Evolutionary conservation across 2,113 vertebrate species (phyloP), one percentile per base, ranked within the genome.

Genomic region (Gymnogyps californianus): DNA sequence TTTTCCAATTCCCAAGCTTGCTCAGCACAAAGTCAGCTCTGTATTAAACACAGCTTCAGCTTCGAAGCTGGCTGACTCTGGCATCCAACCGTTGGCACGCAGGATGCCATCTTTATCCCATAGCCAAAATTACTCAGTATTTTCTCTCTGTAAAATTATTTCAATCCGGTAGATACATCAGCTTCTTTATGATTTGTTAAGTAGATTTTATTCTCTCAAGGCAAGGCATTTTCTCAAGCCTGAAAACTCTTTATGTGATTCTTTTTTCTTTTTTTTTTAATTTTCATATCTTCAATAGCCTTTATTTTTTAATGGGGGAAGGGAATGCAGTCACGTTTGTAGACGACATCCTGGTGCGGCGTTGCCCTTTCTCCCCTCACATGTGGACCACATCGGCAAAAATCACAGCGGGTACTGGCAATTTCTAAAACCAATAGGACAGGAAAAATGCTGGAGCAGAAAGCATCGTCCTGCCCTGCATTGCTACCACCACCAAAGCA

Each of bases 71-170:
- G 10, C 44, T 90, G 89, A 16, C 49, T 70, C 36, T 79, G 82
- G 36, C 47, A 9, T 25, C n/a, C 70, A 19, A 12, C 28, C 0
- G 0, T 4, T 55, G 70, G 75, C 83, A 46, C 3, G 0, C 3
- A 40, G 40, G 31, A 21, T 83, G 66, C 66, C 49, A 16, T 38
- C 65, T 26, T 51, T 42, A 31, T 58, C 62, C 62, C 16, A 3
- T 9, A 46, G 75, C 75, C 89, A 75, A 36, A 85, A 76, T 29
- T 29, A 22, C 7, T 67, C 38, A 22, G 31, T 54, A 13, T 78
- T 93, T 91, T 62, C 31, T 87, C 26, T 31, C 44, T 58, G 13
- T 70, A 28, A 84, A 89, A 89, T 31, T 26, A 83, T 57, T 83
- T 77, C n/a, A 51, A 22, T 40, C 14, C 5, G 3, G 40, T 31